Evolutionary conservation across 2,888 invertebrate genomes (phyloP), one percentile per base, ranked within the genome.

Genomic region (Perdita meconis): DNA sequence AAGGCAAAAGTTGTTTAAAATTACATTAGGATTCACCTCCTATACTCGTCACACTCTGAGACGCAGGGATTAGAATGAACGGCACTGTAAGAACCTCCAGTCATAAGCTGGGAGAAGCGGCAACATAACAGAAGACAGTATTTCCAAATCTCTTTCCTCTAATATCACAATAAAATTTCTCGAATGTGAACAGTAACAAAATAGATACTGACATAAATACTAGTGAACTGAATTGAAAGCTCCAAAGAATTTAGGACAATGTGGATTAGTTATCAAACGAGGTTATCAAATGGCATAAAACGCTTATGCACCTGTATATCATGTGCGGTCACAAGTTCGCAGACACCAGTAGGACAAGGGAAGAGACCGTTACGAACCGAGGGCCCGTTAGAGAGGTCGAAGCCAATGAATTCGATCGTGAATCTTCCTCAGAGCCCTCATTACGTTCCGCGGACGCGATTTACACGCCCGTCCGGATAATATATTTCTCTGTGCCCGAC

Each of bases 371-470:
- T 82, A 78, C 63, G 50, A 65, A 30, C 42, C 40, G 34, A 57
- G 60, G 57, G 64, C 50, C 81, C 73, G 76, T 81, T 82, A 76
- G 64, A 73, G 50, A 74, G 68, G 56, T 86, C 82, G 78, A 75
- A 74, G 80, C 74, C 81, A 82, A 84, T 86, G 79, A 78, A 81
- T 84, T 82, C 83, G 80, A 81, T 78, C 84, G 82, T 85, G 86
- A 80, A 86, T 86, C 85, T 85, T 75, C 63, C 19, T 66, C 75
- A 78, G 80, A 76, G 69, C 80, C 80, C 83, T 86, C 83, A 83
- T 86, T 86, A 87, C 73, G 63, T 65, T 73, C 50, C 38, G 8
- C 30, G 16, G 19, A 12, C 59, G 55, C 64, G 69, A 74, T 64
- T 74, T 64, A 63, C 74, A 38, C 40, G 61, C 42, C 44, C n/a